phyloP scores from a whole-genome alignment of 2,113 vertebrate genomes.

The Danio rerio region DNA sequence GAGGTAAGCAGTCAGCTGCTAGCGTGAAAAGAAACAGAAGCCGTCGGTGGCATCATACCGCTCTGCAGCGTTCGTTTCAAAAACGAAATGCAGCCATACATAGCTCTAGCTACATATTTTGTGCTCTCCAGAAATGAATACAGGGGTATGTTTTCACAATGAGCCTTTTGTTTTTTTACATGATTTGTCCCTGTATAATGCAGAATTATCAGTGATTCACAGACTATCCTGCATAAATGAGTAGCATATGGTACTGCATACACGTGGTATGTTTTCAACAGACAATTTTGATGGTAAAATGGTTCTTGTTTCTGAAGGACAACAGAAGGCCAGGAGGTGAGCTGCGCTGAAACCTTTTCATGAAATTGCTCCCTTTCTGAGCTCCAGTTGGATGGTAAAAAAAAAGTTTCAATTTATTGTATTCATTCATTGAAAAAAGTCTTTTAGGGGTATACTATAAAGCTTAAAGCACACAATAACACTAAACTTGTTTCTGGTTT shows the following conservation, averaged over 20 bases:
- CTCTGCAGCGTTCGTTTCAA: too few species aligned
- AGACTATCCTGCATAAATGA: background rate
- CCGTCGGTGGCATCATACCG: too few species aligned
- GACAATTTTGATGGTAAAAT: slow-evolving; percentile 5
- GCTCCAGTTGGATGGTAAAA: background rate
- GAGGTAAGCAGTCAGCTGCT: too few species aligned
- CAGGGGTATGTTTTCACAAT: too few species aligned
- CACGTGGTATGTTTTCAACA: background rate
- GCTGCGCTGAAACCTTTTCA: background rate
- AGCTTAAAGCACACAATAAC: background rate
- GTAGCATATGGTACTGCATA: background rate
- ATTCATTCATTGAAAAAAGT: background rate
- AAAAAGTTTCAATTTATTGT: background rate
- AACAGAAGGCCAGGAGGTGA: background rate
- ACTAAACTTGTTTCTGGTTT: background rate
- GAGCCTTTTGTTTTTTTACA: too few species aligned
- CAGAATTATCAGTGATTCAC: background rate
- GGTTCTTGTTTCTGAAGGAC: background rate
- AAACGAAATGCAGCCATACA: too few species aligned
- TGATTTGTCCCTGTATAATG: background rate
- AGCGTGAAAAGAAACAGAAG: too few species aligned
- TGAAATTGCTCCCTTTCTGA: background rate
- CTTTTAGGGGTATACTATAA: background rate
- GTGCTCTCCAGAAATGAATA: too few species aligned
- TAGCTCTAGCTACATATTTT: too few species aligned